Evolutionary conservation across 1,140 invertebrate species (phyloP).

Genomic region (Eupeodes corollae): DNA sequence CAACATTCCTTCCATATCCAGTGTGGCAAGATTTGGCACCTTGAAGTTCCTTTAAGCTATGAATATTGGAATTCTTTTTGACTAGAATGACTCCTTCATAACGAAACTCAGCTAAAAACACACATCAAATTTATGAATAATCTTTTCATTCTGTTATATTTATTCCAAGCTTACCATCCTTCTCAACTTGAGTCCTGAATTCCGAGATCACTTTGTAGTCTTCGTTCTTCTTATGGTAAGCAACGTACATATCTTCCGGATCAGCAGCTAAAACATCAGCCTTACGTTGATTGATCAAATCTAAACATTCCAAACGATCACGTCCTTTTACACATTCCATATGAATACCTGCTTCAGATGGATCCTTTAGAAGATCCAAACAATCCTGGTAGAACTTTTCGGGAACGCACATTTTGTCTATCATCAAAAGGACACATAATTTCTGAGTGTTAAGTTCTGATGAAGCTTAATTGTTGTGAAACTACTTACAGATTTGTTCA

Average conservation of each 20-base stretch:
- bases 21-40: conserved; percentile 70
- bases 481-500: no score
- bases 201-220: conserved; percentile 55
- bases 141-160: no score
- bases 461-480: no score
- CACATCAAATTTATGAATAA: conserved; percentile 24
- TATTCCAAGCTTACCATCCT: conserved; percentile 40
- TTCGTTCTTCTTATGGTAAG: conserved; percentile 51
- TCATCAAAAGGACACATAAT: conserved; percentile 4
- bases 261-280: conserved; percentile 72
- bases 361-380: conserved; percentile 50
- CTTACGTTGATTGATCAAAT: conserved; percentile 55
- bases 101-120: conserved; percentile 49
- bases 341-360: conserved; percentile 46
- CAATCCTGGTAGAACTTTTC: conserved; percentile 49
- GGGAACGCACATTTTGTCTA: conserved; percentile 62
- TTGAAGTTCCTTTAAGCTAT: conserved; percentile 49
- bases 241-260: conserved; percentile 68
- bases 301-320: conserved; percentile 64
- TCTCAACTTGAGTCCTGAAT: conserved; percentile 45
- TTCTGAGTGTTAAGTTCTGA: no score
- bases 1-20: conserved; percentile 64
- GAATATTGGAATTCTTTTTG: conserved; percentile 54
- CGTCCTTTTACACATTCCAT: conserved; percentile 55
- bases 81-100: conserved; percentile 69